phyloP scores from a whole-genome alignment of 1,140 invertebrate species.

The Riptortus pedestris region DNA sequence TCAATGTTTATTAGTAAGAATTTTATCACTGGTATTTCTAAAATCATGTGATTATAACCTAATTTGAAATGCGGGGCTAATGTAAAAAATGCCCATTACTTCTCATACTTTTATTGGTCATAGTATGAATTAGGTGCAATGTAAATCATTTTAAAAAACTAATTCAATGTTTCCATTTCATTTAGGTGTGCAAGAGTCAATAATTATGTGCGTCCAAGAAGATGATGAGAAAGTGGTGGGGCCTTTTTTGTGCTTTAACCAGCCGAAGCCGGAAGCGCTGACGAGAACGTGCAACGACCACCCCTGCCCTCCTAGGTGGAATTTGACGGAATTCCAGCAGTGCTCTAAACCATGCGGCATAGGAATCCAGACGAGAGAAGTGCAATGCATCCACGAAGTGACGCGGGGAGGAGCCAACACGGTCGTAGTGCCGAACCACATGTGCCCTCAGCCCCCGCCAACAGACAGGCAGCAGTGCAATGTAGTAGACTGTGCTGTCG shows the following conservation, averaged over 20 bases:
- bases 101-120: no score
- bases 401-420: constrained; percentile 74
- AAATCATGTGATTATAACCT: no score
- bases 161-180: no score
- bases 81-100: no score
- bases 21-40: no score
- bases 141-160: no score
- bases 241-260: constrained; percentile 63
- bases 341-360: constrained; percentile 50
- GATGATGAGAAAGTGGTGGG: constrained; percentile 72
- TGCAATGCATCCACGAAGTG: constrained; percentile 87
- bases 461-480: constrained; percentile 81
- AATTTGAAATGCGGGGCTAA: no score
- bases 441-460: constrained; percentile 79
- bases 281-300: constrained; percentile 89
- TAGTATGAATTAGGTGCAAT: no score
- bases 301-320: constrained; percentile 83
- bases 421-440: constrained; percentile 73
- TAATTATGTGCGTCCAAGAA: constrained; percentile 80
- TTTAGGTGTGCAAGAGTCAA: constrained; percentile 68
- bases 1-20: no score
- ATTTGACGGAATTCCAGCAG: constrained; percentile 66
- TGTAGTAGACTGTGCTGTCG: constrained; percentile 76
- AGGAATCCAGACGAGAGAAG: constrained; percentile 76
- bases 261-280: constrained; percentile 73